Percentiles rank a stretch among this genome's conserved stretches.
phyloP scores from a whole-genome alignment of 2,113 vertebrate species.

The Platysteira castanea region DNA sequence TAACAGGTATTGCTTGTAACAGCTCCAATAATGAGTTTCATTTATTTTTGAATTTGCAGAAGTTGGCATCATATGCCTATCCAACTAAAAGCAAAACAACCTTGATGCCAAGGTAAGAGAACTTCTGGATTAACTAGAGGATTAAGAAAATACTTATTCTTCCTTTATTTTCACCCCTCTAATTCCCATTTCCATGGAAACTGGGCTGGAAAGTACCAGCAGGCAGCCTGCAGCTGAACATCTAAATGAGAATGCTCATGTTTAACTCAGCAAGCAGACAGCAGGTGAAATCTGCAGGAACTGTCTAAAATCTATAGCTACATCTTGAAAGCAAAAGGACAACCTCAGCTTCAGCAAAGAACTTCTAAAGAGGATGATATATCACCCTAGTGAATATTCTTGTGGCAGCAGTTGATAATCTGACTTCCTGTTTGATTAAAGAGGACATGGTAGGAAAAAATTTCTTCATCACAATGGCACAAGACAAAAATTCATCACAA shows the following conservation, averaged over 20 bases:
- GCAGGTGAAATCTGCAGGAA: constrained; percentile 44
- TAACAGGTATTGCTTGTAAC: not conserved
- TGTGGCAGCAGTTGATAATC: not conserved
- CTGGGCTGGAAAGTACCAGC: constrained; percentile 45
- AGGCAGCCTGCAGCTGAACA: constrained; percentile 57
- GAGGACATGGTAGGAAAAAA: not conserved
- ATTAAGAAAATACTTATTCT: constrained; percentile 38
- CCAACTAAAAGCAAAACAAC: not conserved
- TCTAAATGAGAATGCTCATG: constrained; percentile 42
- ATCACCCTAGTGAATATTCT: not conserved
- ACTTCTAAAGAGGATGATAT: not conserved
- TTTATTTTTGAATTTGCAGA: not conserved
- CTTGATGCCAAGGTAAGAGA: not conserved
- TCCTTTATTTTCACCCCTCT: constrained; percentile 37
- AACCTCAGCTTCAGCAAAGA: not conserved
- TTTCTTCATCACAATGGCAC: not conserved
- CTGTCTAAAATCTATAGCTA: constrained; percentile 21
- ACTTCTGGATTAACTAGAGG: constrained; percentile 44
- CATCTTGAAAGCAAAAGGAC: not conserved
- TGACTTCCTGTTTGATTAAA: not conserved
- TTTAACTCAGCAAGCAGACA: constrained; percentile 51
- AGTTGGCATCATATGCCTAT: not conserved
- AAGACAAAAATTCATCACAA: not conserved
- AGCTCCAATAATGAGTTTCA: not conserved
- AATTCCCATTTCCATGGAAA: constrained; percentile 67